A percentile compares a stretch with the other conserved stretches of the same genome.
These are phyloP conservation scores for Eutolmus rufibarbis DNA, from an alignment of 2,888 invertebrate genomes.

Conservation along the genomic window DNA sequence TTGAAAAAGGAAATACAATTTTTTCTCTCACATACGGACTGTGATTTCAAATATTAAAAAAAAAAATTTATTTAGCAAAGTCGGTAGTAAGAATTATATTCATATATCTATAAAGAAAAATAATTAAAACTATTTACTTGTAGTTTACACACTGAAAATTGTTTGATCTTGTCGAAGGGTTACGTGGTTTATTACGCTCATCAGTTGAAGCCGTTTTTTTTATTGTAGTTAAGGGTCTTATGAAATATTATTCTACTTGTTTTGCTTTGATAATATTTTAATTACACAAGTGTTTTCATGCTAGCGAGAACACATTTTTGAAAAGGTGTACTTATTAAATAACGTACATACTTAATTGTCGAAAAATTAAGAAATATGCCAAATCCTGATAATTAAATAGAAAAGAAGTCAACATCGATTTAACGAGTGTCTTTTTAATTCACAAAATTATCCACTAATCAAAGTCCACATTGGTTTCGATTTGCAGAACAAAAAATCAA, in stretches of 20 bases:
- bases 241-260: neutral
- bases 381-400: neutral
- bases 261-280: neutral
- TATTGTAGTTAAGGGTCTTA: neutral
- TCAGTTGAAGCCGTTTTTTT: constrained; percentile 7
- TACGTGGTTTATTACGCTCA: neutral
- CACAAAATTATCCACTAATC: neutral
- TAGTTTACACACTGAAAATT: neutral
- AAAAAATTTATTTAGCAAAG: constrained; percentile 44
- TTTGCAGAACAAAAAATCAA: neutral
- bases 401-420: too few species aligned
- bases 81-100: constrained; percentile 31
- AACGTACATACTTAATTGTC: neutral
- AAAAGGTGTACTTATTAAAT: neutral
- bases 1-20: constrained; percentile 46
- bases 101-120: constrained; percentile 13
- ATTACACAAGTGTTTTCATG: neutral
- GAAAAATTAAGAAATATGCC: neutral
- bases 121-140: constrained; percentile 24
- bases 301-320: neutral
- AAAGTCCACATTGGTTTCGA: neutral
- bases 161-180: neutral
- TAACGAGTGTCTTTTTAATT: neutral
- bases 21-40: constrained; percentile 64
- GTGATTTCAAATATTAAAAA: constrained; percentile 60